phyloP scores from a whole-genome alignment of 2,888 invertebrate genomes.

The Gisinianus flammeolus region DNA sequence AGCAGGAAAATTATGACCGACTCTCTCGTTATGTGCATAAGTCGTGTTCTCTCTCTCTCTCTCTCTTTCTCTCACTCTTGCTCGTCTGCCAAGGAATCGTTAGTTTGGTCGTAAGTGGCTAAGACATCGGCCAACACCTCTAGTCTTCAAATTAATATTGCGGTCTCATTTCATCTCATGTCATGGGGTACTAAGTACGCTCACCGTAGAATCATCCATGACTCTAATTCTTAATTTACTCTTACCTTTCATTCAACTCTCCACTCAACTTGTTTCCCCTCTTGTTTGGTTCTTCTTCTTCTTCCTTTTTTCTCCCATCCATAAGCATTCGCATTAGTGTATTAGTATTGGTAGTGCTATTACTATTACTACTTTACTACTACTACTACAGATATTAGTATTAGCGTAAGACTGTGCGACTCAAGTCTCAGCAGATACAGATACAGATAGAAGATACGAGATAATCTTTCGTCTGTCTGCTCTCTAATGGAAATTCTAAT shows the following conservation, averaged over 20 bases:
- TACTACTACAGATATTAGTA: too few relatives aligned
- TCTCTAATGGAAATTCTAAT: too few relatives aligned
- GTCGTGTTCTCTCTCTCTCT: not conserved
- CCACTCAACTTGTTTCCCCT: too few relatives aligned
- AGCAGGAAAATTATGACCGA: slow-evolving; percentile 30
- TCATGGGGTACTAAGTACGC: slow-evolving; percentile 18
- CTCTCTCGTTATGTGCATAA: slow-evolving; percentile 1
- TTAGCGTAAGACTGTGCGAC: too few relatives aligned
- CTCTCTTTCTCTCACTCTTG: not conserved
- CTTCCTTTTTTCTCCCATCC: too few relatives aligned
- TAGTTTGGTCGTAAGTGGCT: slow-evolving; percentile 27
- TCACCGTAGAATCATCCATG: not conserved
- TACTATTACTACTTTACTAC: too few relatives aligned
- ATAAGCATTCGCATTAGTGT: too few relatives aligned
- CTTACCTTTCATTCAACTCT: not conserved
- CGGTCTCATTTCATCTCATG: slow-evolving; percentile 27
- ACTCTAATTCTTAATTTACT: not conserved
- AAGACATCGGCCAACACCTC: slow-evolving; percentile 33
- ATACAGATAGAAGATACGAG: too few relatives aligned
- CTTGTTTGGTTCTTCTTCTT: too few relatives aligned
- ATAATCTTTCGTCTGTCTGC: too few relatives aligned
- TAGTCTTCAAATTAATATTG: slow-evolving; percentile 21
- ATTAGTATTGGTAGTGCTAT: too few relatives aligned
- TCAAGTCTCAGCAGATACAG: too few relatives aligned
- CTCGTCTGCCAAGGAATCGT: slow-evolving; percentile 12